Evolutionary conservation across 2,113 vertebrate species (phyloP), one percentile per base, ranked within the genome.

Genomic region (Patagioenas fasciata): DNA sequence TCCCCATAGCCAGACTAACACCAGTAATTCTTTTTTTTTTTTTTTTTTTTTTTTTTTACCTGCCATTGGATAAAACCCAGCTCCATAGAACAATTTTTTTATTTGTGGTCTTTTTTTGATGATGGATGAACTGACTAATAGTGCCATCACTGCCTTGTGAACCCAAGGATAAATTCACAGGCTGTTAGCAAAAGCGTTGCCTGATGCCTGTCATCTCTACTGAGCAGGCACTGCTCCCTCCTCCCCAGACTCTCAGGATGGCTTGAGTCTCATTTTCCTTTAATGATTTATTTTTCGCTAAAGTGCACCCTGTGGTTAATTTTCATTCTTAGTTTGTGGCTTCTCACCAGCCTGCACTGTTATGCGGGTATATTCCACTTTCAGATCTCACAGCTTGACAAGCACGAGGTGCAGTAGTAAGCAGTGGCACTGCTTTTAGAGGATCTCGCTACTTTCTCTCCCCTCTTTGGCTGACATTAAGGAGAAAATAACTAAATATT

Each of bases 91-190:
- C 20, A 44, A 20, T 88, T 79, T 81, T 11, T 87, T 96, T 94
- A 80, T 89, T 89, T 83, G 34, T 66, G 3, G 0, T 5, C 23
- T 15, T 44, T 88, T 81, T 88, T 61, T 50, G 7, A 71, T 70
- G 61, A 44, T 7, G 13, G 47, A 77, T 92, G 51, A 91, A 58
- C 57, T 77, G 90, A 51, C 47, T 73, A 69, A 56, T 73, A 69
- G 29, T 66, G 80, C 83, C 86, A 89, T 85, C 66, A 64, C 48
- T 0, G 0, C 57, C 53, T 87, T 69, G 58, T 25, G 70, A 96
- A 85, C 21, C 47, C 70, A 66, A 91, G 57, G 80, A 57, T 92
- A 92, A 93, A 80, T 93, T 91, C 61, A 60, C 36, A 88, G 65
- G 13, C 83, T 92, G 56, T 75, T 91, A 91, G 65, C 29, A 65